phyloP scores from a whole-genome alignment of 1,140 invertebrate species.

The Hestina assimilis region DNA sequence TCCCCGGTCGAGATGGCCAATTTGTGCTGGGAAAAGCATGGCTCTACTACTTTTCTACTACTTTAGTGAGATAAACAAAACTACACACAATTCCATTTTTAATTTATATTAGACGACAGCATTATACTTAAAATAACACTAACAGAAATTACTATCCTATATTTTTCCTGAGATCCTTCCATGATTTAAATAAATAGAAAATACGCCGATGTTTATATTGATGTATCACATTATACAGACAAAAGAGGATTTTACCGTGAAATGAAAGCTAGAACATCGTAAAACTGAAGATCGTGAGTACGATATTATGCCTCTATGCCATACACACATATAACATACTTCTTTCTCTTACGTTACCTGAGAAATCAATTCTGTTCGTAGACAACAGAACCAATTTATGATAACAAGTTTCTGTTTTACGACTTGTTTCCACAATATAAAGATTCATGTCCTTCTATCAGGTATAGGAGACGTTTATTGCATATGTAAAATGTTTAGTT shows the following conservation, averaged over 20 bases:
- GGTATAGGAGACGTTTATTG: not conserved
- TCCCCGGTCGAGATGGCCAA: no score
- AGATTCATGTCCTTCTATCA: not conserved
- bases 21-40: no score
- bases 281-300: not conserved
- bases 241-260: not conserved
- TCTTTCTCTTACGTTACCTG: not conserved
- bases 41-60: no score
- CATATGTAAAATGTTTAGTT: not conserved
- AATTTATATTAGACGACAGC: no score
- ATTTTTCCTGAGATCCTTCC: no score
- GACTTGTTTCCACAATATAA: constrained; percentile 13
- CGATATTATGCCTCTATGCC: not conserved
- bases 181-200: no score
- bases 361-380: constrained; percentile 35
- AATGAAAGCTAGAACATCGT: not conserved
- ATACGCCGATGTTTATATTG: no score
- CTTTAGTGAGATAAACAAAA: not conserved
- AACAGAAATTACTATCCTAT: no score
- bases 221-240: no score
- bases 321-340: constrained; percentile 4
- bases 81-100: no score
- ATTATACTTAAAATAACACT: no score
- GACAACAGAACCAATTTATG: constrained; percentile 37
- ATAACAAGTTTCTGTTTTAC: constrained; percentile 42